Conservation (phyloP, 1,140 invertebrate genomes). For the Andrena cerasifolii region DNA sequence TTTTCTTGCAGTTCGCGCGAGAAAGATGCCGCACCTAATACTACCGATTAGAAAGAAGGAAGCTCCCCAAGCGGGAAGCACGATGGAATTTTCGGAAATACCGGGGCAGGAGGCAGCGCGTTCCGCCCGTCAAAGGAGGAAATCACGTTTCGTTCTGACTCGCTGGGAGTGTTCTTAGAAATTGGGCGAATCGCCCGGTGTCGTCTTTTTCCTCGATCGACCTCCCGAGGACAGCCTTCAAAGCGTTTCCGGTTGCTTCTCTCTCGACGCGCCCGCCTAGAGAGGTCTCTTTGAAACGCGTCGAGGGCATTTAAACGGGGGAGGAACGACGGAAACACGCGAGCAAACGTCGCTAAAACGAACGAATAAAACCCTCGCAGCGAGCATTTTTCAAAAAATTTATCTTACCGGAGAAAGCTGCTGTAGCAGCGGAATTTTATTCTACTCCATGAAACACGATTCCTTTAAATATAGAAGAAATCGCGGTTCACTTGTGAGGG, state of each 20-base stretch:
- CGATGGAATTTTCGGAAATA: conserved; percentile 6
- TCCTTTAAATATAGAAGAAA: no score
- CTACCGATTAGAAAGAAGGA: no score
- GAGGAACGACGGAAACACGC: background rate
- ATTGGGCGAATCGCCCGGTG: conserved; percentile 38
- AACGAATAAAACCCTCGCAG: background rate
- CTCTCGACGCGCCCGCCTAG: no score
- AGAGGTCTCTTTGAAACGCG: conserved; percentile 10
- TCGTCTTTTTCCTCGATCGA: conserved; percentile 43
- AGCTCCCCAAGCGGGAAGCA: no score
- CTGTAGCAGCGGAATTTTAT: no score
- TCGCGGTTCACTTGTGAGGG: no score
- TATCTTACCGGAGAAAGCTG: no score
- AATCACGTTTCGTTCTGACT: conserved; percentile 25
- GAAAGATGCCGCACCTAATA: no score
- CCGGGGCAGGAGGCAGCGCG: background rate
- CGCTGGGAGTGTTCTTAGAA: conserved; percentile 35
- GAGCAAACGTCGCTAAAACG: background rate
- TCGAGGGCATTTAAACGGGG: conserved; percentile 24
- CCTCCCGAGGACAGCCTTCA: conserved; percentile 33
- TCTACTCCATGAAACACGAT: no score
- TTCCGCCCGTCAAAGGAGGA: conserved; percentile 1
- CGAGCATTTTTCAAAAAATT: background rate
- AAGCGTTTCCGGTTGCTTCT: conserved; percentile 25
- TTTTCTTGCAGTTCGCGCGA: no score